Evolutionary conservation across 1,140 invertebrate genomes (phyloP).

Genomic region (Drosophila willistoni): DNA sequence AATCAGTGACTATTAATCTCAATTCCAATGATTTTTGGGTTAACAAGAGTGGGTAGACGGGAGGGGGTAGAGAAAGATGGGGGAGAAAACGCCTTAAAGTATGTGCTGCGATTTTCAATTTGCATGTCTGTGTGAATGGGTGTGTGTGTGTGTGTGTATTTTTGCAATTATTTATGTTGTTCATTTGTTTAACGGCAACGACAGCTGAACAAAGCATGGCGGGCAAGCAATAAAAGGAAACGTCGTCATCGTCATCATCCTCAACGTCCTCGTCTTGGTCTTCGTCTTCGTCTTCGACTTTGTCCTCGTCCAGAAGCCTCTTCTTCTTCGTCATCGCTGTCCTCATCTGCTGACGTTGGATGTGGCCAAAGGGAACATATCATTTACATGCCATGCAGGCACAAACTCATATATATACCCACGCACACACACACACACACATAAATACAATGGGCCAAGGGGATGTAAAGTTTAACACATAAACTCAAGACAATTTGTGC

Average conservation of each 20-base stretch:
- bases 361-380: conserved; percentile 79
- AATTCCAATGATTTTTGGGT: conserved; percentile 52
- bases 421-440: conserved; percentile 37
- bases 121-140: conserved; percentile 37
- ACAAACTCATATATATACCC: conserved; percentile 20
- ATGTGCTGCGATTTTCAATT: conserved; percentile 70
- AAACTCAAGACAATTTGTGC: conserved; percentile 80
- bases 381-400: conserved; percentile 79
- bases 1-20: conserved; percentile 66
- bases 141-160: conserved; percentile 48
- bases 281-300: conserved; percentile 19
- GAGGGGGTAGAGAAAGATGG: neutral
- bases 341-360: conserved; percentile 45
- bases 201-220: conserved; percentile 69
- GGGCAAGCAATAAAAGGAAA: conserved; percentile 48
- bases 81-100: conserved; percentile 51
- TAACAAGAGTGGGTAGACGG: too few species aligned
- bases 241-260: conserved; percentile 61
- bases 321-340: conserved; percentile 37
- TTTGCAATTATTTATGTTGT: conserved; percentile 82
- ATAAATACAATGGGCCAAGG: conserved; percentile 40
- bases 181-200: conserved; percentile 78
- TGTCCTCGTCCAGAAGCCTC: conserved; percentile 28
- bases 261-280: conserved; percentile 25
- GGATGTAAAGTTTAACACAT: conserved; percentile 81